Percentiles rank a stretch among this genome's conserved stretches.
These are phyloP conservation scores for Erebia palarica DNA, from an alignment of 2,888 invertebrate genomes.

Conservation along the genomic window DNA sequence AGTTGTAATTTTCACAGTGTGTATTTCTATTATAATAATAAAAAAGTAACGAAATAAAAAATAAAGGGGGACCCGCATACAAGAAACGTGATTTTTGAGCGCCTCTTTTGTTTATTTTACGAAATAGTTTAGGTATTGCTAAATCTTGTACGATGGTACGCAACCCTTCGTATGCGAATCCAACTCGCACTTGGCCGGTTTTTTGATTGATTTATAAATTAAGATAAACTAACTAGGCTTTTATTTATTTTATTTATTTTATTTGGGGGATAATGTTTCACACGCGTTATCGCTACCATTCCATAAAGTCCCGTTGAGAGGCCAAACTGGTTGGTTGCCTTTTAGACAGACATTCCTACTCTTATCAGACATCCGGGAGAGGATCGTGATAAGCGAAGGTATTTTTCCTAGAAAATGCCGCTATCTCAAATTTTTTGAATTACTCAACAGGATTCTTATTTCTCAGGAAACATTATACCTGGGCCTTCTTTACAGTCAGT, in stretches of 20 bases:
- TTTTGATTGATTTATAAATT: too few relatives aligned
- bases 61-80: too few relatives aligned
- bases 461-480: background rate
- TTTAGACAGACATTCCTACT: constrained; percentile 25
- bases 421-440: background rate
- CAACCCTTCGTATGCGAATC: too few relatives aligned
- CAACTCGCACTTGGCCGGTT: too few relatives aligned
- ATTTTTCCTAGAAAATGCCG: constrained; percentile 1
- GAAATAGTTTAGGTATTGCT: too few relatives aligned
- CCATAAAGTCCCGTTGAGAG: constrained; percentile 34
- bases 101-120: too few relatives aligned
- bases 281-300: constrained; percentile 22
- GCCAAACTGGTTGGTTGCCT: constrained; percentile 42
- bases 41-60: too few relatives aligned
- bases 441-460: background rate
- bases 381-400: constrained; percentile 24
- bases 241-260: constrained; percentile 5
- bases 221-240: too few relatives aligned
- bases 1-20: too few relatives aligned
- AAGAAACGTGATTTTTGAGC: too few relatives aligned
- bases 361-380: constrained; percentile 44
- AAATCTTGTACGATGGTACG: too few relatives aligned
- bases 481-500: background rate
- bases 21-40: too few relatives aligned
- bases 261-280: background rate